A percentile compares a stretch with the other conserved stretches of the same genome.
Evolutionary conservation across 2,888 invertebrate genomes (phyloP).

Genomic region (Timema cristinae): DNA sequence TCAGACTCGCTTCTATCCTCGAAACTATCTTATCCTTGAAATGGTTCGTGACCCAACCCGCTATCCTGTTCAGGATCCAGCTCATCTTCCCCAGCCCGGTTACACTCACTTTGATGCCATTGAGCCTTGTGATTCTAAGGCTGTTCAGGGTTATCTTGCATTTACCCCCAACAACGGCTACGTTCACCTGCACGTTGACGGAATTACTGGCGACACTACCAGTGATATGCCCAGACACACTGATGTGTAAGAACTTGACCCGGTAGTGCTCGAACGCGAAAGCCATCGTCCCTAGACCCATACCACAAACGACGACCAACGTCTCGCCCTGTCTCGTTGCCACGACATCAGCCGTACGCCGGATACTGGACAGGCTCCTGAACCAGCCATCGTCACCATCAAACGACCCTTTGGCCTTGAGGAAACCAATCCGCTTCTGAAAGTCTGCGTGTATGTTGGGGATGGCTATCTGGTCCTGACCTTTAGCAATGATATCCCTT

Average conservation of each 20-base stretch:
- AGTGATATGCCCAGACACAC: conserved; percentile 10
- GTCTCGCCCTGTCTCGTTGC: background rate
- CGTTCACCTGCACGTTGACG: conserved; percentile 7
- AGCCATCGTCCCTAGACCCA: conserved; percentile 18
- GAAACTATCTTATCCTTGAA: background rate
- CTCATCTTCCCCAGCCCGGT: conserved; percentile 16
- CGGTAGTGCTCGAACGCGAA: conserved; percentile 20
- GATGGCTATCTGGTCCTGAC: background rate
- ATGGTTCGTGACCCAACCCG: background rate
- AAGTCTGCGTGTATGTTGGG: conserved; percentile 18
- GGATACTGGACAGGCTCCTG: conserved; percentile 16
- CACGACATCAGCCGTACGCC: conserved; percentile 15
- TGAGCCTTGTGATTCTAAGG: conserved; percentile 11
- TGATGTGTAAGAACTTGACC: background rate
- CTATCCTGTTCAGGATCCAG: conserved; percentile 13
- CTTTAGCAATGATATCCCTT: background rate
- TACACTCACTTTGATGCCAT: conserved; percentile 16
- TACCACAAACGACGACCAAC: background rate
- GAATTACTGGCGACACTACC: conserved; percentile 17
- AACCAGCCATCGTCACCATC: conserved; percentile 22
- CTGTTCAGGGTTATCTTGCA: conserved; percentile 20
- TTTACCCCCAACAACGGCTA: background rate
- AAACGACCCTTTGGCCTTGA: conserved; percentile 15
- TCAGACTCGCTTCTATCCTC: background rate
- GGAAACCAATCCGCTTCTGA: background rate